Conservation (phyloP, 2,113 vertebrate genomes). For the Pseudorectes ferrugineus region DNA sequence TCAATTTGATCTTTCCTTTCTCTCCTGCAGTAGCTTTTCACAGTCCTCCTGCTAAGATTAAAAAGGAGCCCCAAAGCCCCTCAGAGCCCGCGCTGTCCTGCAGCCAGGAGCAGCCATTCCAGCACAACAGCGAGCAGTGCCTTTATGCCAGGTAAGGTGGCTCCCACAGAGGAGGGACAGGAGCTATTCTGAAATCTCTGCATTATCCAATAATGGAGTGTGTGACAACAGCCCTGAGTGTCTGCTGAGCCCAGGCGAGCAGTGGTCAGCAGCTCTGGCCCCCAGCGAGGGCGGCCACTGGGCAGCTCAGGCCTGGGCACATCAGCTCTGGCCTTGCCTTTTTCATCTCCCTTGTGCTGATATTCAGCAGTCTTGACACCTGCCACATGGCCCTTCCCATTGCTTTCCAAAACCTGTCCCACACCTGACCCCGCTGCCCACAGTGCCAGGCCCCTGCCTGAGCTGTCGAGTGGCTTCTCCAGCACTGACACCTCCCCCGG, state of each 20-base stretch:
- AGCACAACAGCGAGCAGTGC: constrained; percentile 89
- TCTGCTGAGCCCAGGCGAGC: not conserved
- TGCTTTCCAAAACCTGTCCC: not conserved
- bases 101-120: constrained; percentile 83
- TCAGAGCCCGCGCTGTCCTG: constrained; percentile 86
- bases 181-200: not conserved
- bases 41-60: constrained; percentile 92
- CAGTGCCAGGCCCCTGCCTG: not conserved
- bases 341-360: not conserved
- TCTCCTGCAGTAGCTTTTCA: constrained; percentile 88
- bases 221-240: rapidly evolving
- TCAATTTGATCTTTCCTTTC: not conserved
- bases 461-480: not conserved
- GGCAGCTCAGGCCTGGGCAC: no score
- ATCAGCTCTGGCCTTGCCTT: not conserved
- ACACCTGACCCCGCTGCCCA: rapidly evolving
- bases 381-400: rapidly evolving
- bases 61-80: constrained; percentile 92
- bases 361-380: not conserved
- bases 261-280: not conserved
- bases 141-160: constrained; percentile 88
- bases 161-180: rapidly evolving
- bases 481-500: not conserved
- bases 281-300: no score
- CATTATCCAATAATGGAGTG: rapidly evolving